Evolutionary conservation across 2,113 vertebrate species (phyloP).

Genomic region (Xyrauchen texanus): DNA sequence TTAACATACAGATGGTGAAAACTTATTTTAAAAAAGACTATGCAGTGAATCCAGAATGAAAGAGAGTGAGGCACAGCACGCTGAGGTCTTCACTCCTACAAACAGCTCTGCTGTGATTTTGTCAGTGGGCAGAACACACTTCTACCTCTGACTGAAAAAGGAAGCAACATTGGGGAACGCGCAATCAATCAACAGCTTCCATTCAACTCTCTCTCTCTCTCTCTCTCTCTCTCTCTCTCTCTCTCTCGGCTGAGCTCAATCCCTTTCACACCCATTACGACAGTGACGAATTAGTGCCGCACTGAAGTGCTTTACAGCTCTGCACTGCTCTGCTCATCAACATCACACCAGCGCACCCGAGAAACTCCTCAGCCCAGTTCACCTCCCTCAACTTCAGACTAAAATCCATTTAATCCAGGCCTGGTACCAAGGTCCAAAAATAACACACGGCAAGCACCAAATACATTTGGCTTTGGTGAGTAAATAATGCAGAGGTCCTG

Average conservation of each 20-base stretch:
- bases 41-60: background rate
- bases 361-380: background rate
- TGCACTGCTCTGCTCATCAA: background rate
- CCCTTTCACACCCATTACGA: background rate
- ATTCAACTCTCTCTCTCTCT: background rate
- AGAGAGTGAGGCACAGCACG: background rate
- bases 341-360: background rate
- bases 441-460: conserved; percentile 1
- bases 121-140: conserved; percentile 10
- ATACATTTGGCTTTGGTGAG: conserved; percentile 4
- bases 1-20: background rate
- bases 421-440: background rate
- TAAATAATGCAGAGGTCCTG: background rate
- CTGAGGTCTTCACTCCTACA: background rate
- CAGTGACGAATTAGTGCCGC: conserved; percentile 16
- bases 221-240: background rate
- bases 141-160: background rate
- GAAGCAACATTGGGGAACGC: background rate
- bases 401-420: background rate
- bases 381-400: background rate
- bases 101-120: conserved; percentile 3
- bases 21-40: background rate
- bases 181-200: conserved; percentile 1
- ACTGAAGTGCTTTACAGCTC: conserved; percentile 11
- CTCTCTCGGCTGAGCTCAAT: background rate